phyloP scores from a whole-genome alignment of 2,113 vertebrate genomes.

The Pelecanoides urinatrix region DNA sequence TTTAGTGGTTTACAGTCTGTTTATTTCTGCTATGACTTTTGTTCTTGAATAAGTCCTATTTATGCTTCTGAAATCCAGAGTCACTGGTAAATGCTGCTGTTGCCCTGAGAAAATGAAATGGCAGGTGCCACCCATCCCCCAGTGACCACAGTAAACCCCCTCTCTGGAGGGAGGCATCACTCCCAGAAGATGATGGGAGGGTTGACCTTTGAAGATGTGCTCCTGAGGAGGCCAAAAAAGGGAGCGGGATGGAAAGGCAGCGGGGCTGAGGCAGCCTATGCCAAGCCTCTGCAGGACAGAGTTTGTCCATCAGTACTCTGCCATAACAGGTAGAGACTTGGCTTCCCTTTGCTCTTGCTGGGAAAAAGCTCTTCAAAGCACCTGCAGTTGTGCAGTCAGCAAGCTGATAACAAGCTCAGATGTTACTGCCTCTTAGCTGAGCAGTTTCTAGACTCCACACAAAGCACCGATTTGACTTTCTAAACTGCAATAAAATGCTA shows the following conservation, averaged over 20 bases:
- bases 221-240: neutral
- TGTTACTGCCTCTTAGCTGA: neutral
- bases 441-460: neutral
- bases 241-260: neutral
- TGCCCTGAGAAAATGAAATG: neutral
- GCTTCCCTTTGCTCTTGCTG: neutral
- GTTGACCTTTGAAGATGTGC: neutral
- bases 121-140: neutral
- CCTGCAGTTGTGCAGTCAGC: neutral
- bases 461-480: neutral
- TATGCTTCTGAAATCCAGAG: neutral
- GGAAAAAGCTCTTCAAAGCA: neutral
- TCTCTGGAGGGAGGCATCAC: neutral
- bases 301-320: neutral
- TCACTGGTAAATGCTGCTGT: neutral
- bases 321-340: neutral
- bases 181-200: neutral
- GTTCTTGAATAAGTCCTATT: neutral
- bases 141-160: neutral
- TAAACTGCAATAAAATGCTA: neutral
- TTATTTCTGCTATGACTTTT: neutral
- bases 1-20: constrained; percentile 5
- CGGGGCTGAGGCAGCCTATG: neutral
- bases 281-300: neutral
- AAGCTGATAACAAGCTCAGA: neutral